A percentile compares a stretch with the other conserved stretches of the same genome.
These are phyloP conservation scores for Ormia ochracea DNA, from an alignment of 2,888 invertebrate genomes.

Conservation along the genomic window DNA sequence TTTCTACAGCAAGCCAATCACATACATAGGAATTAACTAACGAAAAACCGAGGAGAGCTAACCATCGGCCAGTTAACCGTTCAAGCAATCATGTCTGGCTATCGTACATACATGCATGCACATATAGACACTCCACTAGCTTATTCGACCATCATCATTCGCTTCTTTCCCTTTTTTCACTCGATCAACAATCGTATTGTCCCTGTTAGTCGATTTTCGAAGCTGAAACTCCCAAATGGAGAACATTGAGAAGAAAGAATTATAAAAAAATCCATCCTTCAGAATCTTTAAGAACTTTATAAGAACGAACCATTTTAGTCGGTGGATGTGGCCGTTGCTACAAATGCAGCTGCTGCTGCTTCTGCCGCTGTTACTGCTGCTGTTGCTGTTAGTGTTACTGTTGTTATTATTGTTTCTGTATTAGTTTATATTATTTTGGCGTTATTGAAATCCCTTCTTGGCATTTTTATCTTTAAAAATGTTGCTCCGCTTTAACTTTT, in stretches of 20 bases:
- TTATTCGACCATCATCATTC: neutral
- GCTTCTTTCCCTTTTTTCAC: neutral
- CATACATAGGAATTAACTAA: constrained; percentile 57
- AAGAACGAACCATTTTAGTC: constrained; percentile 11
- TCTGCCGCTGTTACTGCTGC: neutral
- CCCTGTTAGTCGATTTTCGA: constrained; percentile 1
- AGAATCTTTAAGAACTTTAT: constrained; percentile 33
- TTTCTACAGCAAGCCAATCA: constrained; percentile 44
- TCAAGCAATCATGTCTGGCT: constrained; percentile 24
- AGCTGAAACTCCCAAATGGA: constrained; percentile 6
- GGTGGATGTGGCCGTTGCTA: constrained; percentile 6
- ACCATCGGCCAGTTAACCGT: constrained; percentile 6
- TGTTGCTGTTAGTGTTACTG: constrained; percentile 13
- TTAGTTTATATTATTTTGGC: constrained; percentile 60
- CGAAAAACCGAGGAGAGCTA: constrained; percentile 48
- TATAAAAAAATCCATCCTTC: constrained; percentile 9
- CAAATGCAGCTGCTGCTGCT: constrained; percentile 37
- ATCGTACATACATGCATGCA: too few relatives aligned
- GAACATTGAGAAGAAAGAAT: neutral
- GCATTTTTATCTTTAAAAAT: constrained; percentile 59
- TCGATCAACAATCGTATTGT: neutral
- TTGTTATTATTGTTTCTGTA: constrained; percentile 23
- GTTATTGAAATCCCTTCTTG: constrained; percentile 58
- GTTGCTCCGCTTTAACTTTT: constrained; percentile 38
- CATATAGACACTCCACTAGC: constrained; percentile 34